phyloP scores from a whole-genome alignment of 1,140 invertebrate genomes.

The Lysiphlebus fabarum region DNA sequence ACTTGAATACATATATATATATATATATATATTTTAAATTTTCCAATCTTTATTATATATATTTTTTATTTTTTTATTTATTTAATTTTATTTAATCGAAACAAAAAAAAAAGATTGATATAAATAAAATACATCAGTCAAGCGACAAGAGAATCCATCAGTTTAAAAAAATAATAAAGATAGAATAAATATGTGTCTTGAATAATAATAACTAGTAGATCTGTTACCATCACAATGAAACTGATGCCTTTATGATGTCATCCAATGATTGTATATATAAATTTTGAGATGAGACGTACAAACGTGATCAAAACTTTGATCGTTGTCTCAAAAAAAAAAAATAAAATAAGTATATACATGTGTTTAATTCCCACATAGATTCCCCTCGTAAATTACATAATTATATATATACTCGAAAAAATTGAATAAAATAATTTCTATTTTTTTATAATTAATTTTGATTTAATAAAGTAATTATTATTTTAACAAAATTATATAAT shows the following conservation, averaged over 20 bases:
- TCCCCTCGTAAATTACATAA: no score
- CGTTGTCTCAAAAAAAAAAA: constrained; percentile 7
- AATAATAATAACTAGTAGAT: constrained; percentile 24
- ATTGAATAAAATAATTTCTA: neutral
- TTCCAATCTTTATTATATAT: no score
- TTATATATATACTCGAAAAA: neutral
- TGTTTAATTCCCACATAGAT: constrained; percentile 9
- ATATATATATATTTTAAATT: no score
- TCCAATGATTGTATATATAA: neutral
- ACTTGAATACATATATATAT: no score
- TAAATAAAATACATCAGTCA: no score
- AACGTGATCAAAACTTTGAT: constrained; percentile 8
- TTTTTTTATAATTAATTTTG: no score
- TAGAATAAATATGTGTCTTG: constrained; percentile 23
- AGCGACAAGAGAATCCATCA: neutral
- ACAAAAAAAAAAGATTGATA: no score
- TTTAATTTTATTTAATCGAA: no score
- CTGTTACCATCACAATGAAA: neutral
- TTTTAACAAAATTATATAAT: no score
- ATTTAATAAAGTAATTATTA: no score
- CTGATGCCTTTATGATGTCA: constrained; percentile 19
- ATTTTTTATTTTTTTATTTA: no score
- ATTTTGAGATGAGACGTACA: no score
- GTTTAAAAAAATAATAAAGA: constrained; percentile 8
- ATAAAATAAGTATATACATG: neutral